Conservation (phyloP, 2,888 invertebrate genomes). For the Acanthoscelides obtectus region DNA sequence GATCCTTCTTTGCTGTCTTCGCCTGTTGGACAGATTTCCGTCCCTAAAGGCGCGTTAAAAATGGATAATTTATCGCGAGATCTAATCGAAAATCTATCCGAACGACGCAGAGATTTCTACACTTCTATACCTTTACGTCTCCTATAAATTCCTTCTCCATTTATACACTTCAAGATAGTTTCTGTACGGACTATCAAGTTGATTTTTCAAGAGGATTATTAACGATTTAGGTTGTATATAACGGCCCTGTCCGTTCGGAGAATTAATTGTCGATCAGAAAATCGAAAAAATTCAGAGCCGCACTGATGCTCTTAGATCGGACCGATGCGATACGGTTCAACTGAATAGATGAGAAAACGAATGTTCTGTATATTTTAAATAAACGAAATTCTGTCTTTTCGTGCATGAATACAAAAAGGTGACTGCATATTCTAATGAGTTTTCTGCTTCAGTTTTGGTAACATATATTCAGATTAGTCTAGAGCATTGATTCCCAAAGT, state of each 20-base stretch:
- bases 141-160: slow-evolving; percentile 25
- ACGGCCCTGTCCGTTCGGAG: slow-evolving; percentile 12
- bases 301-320: not conserved
- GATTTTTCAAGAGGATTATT: not conserved
- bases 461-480: too few species aligned
- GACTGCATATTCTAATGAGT: too few species aligned
- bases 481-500: too few species aligned
- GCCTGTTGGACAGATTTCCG: not conserved
- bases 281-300: slow-evolving; percentile 8
- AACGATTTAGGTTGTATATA: slow-evolving; percentile 10
- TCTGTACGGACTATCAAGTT: not conserved
- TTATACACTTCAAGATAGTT: slow-evolving; percentile 12
- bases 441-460: too few species aligned
- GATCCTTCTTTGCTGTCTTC: not conserved
- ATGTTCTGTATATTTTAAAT: not conserved
- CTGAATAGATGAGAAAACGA: not conserved
- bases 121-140: slow-evolving; percentile 23
- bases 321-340: not conserved
- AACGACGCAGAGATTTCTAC: slow-evolving; percentile 18
- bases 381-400: not conserved
- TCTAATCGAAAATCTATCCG: slow-evolving; percentile 24
- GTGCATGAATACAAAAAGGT: not conserved
- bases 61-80: slow-evolving; percentile 22
- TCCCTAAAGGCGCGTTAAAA: not conserved
- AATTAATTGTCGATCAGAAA: slow-evolving; percentile 15